These are phyloP conservation scores for Silvanus unidentatus DNA, from an alignment of 2,888 invertebrate species.

Conservation along the genomic window DNA sequence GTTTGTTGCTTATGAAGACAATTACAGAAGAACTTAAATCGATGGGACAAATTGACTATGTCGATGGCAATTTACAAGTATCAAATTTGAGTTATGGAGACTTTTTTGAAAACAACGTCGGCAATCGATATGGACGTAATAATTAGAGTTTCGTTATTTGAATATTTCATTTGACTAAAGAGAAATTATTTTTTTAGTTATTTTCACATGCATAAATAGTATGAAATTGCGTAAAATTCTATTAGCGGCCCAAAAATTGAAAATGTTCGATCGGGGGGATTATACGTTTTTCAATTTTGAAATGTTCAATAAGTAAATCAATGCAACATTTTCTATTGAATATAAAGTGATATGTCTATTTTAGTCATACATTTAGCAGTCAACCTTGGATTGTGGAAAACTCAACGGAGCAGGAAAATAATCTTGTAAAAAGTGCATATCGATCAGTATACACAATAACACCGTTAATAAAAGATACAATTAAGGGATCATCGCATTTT, in stretches of 20 bases:
- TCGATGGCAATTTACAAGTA: conserved; percentile 58
- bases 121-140: conserved; percentile 65
- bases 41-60: conserved; percentile 45
- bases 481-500: conserved; percentile 49
- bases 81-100: conserved; percentile 53
- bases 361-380: conserved; percentile 45
- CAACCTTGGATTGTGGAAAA: conserved; percentile 81
- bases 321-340: neutral
- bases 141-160: neutral
- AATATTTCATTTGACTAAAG: no score
- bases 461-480: conserved; percentile 73
- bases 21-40: conserved; percentile 56
- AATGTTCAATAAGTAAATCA: conserved; percentile 86
- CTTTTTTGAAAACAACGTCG: conserved; percentile 60
- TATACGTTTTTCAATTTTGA: conserved; percentile 98
- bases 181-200: conserved; percentile 56
- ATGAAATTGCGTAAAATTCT: conserved; percentile 86
- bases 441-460: conserved; percentile 84
- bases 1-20: conserved; percentile 69
- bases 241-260: conserved; percentile 87
- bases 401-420: conserved; percentile 76
- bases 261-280: conserved; percentile 94
- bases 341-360: conserved; percentile 10
- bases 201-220: conserved; percentile 89
- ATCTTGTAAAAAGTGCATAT: conserved; percentile 77